Conservation (phyloP, 2,888 invertebrate genomes). For the Amitus sp. region DNA sequence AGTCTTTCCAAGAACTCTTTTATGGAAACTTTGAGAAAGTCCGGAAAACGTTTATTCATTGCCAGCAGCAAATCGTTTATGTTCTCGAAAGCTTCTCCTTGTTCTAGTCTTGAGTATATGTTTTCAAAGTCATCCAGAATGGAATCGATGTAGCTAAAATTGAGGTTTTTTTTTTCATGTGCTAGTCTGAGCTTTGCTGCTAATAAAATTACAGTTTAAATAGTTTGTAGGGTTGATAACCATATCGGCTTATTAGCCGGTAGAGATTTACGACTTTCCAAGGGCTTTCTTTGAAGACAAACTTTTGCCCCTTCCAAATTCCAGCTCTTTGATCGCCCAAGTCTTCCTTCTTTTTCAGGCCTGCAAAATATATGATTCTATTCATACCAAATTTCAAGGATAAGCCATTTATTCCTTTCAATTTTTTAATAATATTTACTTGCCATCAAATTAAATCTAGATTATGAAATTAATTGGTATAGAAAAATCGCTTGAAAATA, state of each 20-base stretch:
- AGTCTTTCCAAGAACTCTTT: slow-evolving; percentile 60
- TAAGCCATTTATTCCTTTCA: too few relatives aligned
- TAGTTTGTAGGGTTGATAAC: slow-evolving; percentile 67
- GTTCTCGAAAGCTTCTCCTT: slow-evolving; percentile 66
- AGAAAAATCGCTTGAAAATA: too few relatives aligned
- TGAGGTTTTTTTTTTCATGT: background rate
- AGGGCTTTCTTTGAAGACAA: slow-evolving; percentile 68
- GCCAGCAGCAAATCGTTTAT: slow-evolving; percentile 68
- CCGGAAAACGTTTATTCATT: slow-evolving; percentile 67
- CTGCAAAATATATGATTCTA: too few relatives aligned
- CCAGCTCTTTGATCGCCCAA: slow-evolving; percentile 53
- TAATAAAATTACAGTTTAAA: too few relatives aligned
- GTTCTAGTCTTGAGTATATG: slow-evolving; percentile 69
- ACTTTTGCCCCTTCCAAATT: slow-evolving; percentile 68
- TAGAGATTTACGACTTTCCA: slow-evolving; percentile 64
- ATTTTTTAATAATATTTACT: too few relatives aligned
- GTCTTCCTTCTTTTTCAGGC: slow-evolving; percentile 51
- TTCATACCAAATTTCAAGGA: too few relatives aligned
- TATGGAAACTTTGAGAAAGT: slow-evolving; percentile 63
- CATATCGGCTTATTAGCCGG: slow-evolving; percentile 70
- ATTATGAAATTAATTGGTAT: too few relatives aligned
- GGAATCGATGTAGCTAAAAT: slow-evolving; percentile 26
- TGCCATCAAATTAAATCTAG: too few relatives aligned
- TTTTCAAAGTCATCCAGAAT: slow-evolving; percentile 61
- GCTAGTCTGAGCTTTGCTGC: too few relatives aligned